Base-by-base conservation (phyloP, 2,113 vertebrate species). In the Alethe diademata region DNA sequence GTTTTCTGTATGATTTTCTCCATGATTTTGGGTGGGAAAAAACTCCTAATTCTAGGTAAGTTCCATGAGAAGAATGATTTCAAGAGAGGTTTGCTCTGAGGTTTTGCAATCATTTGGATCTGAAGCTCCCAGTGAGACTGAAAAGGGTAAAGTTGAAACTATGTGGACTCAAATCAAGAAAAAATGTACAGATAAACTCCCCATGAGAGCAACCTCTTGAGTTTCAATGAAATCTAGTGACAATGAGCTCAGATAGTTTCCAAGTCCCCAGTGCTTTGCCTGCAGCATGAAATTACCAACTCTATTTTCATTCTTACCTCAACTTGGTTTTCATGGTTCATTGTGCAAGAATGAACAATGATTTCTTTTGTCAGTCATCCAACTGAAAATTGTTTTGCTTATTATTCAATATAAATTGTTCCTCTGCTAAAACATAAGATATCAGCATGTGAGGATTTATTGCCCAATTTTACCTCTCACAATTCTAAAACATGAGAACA, bases 351-450 rank as follows among this genome's bases (percentile, higher is more conserved):
- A 97, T 95, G 94, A 98, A 96, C 93, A 96, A 96, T 96, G 93
- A 97, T 97, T 97, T 97, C 93, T 94, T 97, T 97, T 95, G 92
- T 97, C 97, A 98, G 83, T 91, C 95, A 95, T 96, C 92, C 85
- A 93, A 92, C 90, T 93, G 79, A 97, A 97, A 97, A 97, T 94
- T 96, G 93, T 96, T 98, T 98, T 98, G 83, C 96, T 97, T 98
- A 97, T 97, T 97, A 97, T 97, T 97, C 89, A 97, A 93, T 96
- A 96, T 94, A 97, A 97, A 95, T 97, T 96, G 78, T 97, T 97
- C 96, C 90, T 95, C 79, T 97, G 87, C 73, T 95, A 95, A 97
- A 97, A 96, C 83, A 97, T 85, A 97, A 95, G 94, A 87, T 93
- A 97, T 92, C 90, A 96, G 65, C 70, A 84, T 95, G 69, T 89